Evolutionary conservation across 2,888 invertebrate genomes (phyloP), one percentile per base, ranked within the genome.

Genomic region (Priocnemis perturbator): DNA sequence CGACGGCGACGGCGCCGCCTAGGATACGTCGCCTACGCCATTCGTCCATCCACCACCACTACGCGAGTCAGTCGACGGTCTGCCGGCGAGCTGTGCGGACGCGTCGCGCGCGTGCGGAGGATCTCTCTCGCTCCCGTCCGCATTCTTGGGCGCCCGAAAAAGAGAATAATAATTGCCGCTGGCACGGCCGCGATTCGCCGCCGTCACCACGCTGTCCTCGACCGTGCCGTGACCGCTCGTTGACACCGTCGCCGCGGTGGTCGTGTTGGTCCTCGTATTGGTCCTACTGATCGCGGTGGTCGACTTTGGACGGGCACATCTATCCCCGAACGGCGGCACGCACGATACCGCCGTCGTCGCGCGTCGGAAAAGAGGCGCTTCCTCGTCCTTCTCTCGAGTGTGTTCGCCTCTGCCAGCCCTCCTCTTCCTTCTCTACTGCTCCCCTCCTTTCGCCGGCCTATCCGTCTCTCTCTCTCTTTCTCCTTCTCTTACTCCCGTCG

Each of bases 51-150:
- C 11, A 11, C 37, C 7, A 37, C 37, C 45, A 60, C 88, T 87
- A 88, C 88, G 85, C 79, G 84, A 88, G 87, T 88, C 88, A 88
- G 88, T 88, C 84, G 82, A 86, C 84, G 85, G 81, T 86, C 86
- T 85, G 86, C 88, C 87, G 87, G 86, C 87, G 84, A 85, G 79
- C 80, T 78, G 87, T 83, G 87, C 81, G 84, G 86, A 85, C 81
- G 70, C 53, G 73, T 77, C 47, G 73, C 82, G 86, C 81, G 84
- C 86, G 85, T 37, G 37, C 37, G 37, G 37, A 37, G 37, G 37
- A 37, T 37, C 11, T 37, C 7, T 37, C 37, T 37, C 37, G 37
- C 37, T 37, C 79, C 67, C 47, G 67, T 77, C 37, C 67, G 64
- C 69, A 73, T 64, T 64, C 47, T 37, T 64, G 63, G 58, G 67